Base-by-base conservation (phyloP, 2,888 invertebrate species). In the Drosophila mayaguana region DNA sequence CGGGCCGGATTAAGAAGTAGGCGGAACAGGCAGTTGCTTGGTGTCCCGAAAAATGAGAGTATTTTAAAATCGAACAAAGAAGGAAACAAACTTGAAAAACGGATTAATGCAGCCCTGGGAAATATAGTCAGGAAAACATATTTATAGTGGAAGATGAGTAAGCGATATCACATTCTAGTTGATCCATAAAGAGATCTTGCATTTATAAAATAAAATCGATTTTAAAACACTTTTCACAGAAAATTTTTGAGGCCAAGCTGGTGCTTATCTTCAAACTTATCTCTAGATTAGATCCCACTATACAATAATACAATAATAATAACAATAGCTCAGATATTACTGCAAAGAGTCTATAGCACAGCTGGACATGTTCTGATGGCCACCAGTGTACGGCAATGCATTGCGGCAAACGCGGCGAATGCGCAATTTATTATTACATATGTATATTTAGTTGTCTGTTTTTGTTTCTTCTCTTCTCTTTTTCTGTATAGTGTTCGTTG, bases 331-430 rank as follows among this genome's bases (percentile, higher is more conserved):
- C 42, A 36, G 5, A 51, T 53, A 70, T 64, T 73, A 54, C 34
- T 9, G 2, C 1, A 18, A 22, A n/a, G 3, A n/a, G 20, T 22
- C 1, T 1, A 16, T 20, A 16, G 22, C 12, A 11, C 22, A 22
- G 9, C 48, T 51, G 25, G 14, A 38, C 48, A 48, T 25, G 59
- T 60, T 67, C 40, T 50, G 72, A 28, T 53, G 40, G 53, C 3
- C 64, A 20, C 38, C 38, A 64, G 54, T 78, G 78, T 69, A 54
- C 36, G 43, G 36, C 43, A 50, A 36, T 59, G 38, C 54, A 59
- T 40, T 32, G 40, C 36, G 68, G 70, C 73, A 45, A 46, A 71
- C 43, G 57, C 56, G 73, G 70, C 79, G 77, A 77, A 84, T 81
- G 73, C 69, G 80, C 77, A 77, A 87, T 83, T 72, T 74, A 66